Conservation (phyloP, 2,797 vertebrate species). For the Apogon talboti region DNA sequence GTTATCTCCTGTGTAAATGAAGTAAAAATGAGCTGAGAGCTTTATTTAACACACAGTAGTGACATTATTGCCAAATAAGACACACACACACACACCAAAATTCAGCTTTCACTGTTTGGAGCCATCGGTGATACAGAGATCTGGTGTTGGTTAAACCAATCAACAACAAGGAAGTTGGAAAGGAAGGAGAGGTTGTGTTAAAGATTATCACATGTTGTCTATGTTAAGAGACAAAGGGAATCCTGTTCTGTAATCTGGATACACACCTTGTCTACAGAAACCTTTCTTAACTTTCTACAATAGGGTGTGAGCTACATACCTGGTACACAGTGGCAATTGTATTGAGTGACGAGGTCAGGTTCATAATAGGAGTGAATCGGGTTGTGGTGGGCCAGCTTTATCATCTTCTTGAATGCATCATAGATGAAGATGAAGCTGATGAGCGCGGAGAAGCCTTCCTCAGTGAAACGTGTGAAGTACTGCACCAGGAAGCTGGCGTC, state of each 20-base stretch:
- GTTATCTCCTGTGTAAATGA: conserved; percentile 53
- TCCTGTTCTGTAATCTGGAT: neutral
- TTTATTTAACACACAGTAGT: conserved; percentile 20
- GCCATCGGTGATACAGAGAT: conserved; percentile 1
- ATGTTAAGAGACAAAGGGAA: neutral
- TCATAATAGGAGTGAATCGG: conserved; percentile 89
- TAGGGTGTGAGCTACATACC: conserved; percentile 71
- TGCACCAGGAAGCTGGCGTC: conserved; percentile 98
- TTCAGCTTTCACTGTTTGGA: conserved; percentile 7
- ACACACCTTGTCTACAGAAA: neutral
- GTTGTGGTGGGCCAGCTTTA: conserved; percentile 92
- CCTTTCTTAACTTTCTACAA: neutral
- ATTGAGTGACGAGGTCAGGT: conserved; percentile 86
- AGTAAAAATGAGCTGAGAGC: neutral
- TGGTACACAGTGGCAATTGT: conserved; percentile 89
- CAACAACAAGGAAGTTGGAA: neutral
- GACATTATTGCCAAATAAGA: conserved; percentile 10
- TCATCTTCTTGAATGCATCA: conserved; percentile 98
- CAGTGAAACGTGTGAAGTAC: conserved; percentile 98
- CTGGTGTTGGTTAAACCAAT: neutral
- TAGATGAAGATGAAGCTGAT: conserved; percentile 99
- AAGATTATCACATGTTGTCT: neutral
- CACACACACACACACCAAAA: conserved; percentile 8
- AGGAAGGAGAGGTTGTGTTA: neutral
- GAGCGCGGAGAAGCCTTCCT: conserved; percentile 95